Conservation (phyloP, 1,140 invertebrate genomes). For the Anagrus nilaparvatae region DNA sequence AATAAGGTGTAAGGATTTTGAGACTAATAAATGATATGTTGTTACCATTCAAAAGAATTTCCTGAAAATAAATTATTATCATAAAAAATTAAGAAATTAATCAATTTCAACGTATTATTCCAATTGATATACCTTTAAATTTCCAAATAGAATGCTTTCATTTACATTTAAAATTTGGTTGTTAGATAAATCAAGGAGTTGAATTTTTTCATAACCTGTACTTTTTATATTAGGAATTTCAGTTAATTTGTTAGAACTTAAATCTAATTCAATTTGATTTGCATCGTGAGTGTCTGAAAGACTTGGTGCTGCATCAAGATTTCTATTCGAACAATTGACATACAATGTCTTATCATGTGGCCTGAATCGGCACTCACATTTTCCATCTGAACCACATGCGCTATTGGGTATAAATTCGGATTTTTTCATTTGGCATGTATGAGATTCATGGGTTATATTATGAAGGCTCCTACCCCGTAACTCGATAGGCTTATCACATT, state of each 20-base stretch:
- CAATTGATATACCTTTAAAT: constrained; percentile 11
- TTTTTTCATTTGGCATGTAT: no score
- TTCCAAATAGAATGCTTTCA: not conserved
- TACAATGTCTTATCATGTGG: constrained; percentile 17
- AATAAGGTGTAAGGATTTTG: no score
- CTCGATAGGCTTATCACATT: no score
- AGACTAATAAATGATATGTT: no score
- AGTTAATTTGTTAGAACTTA: constrained; percentile 46
- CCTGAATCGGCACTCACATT: constrained; percentile 11
- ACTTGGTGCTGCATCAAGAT: constrained; percentile 44
- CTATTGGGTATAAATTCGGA: no score
- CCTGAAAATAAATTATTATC: no score
- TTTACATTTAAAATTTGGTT: not conserved
- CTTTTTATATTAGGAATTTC: constrained; percentile 44
- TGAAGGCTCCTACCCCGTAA: no score
- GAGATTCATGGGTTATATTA: no score
- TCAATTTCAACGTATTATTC: no score
- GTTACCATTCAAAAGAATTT: no score
- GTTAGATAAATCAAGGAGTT: not conserved
- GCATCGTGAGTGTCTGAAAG: constrained; percentile 37
- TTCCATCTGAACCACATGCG: not conserved
- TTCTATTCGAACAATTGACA: constrained; percentile 49
- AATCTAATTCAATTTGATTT: constrained; percentile 39
- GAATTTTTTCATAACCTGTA: constrained; percentile 26
- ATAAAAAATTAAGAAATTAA: no score